Percentiles rank a stretch among this genome's conserved stretches.
phyloP scores from a whole-genome alignment of 2,888 invertebrate genomes.

The Muscina levida region DNA sequence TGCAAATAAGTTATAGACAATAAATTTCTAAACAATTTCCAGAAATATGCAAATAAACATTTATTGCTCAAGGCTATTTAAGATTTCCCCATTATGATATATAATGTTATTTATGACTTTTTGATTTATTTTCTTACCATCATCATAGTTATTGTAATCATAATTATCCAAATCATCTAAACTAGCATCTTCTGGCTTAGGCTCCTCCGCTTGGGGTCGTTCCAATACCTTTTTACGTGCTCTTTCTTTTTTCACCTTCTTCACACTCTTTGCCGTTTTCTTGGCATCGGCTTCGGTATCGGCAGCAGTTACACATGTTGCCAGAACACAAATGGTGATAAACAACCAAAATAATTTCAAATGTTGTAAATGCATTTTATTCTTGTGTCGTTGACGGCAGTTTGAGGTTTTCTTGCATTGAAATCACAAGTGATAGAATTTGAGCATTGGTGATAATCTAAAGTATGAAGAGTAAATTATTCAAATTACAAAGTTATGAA shows the following conservation, averaged over 20 bases:
- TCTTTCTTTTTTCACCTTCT: conserved; percentile 59
- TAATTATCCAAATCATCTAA: conserved; percentile 69
- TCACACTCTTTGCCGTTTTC: conserved; percentile 38
- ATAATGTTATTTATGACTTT: conserved; percentile 16
- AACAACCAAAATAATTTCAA: conserved; percentile 59
- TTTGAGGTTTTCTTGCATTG: background rate
- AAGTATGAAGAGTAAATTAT: background rate
- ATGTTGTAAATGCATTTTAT: conserved; percentile 62
- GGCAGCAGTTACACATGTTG: conserved; percentile 58
- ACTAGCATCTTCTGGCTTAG: conserved; percentile 67
- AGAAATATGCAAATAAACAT: too few relatives aligned
- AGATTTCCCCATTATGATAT: too few relatives aligned
- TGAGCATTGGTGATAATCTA: conserved; percentile 38
- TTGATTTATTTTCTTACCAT: conserved; percentile 67
- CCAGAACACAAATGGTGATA: conserved; percentile 51
- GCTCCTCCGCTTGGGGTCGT: conserved; percentile 71
- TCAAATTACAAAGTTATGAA: too few relatives aligned
- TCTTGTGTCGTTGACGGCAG: background rate
- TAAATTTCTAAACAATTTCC: too few relatives aligned
- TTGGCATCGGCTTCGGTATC: conserved; percentile 33
- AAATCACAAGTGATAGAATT: conserved; percentile 29
- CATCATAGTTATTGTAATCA: conserved; percentile 70
- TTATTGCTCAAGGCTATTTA: too few relatives aligned
- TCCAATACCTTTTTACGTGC: conserved; percentile 53
- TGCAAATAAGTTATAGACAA: too few relatives aligned